phyloP scores from a whole-genome alignment of 2,888 invertebrate species.

The Epicampocera succincta region DNA sequence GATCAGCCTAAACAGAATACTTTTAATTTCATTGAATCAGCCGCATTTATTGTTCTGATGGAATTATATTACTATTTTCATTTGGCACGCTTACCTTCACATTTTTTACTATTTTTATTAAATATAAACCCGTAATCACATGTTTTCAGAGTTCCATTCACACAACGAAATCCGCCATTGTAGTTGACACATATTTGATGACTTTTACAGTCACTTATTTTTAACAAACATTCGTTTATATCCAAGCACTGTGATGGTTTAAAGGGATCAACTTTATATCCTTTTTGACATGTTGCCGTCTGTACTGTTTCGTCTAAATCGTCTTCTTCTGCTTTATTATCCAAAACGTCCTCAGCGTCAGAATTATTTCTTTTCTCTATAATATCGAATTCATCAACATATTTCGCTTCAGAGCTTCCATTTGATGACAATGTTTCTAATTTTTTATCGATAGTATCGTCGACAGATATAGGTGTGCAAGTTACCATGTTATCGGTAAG shows the following conservation, averaged over 20 bases:
- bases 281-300: conserved; percentile 79
- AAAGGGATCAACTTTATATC: conserved; percentile 81
- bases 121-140: conserved; percentile 83
- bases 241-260: conserved; percentile 83
- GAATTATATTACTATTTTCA: not conserved
- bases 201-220: conserved; percentile 84
- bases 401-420: conserved; percentile 5
- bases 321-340: conserved; percentile 38
- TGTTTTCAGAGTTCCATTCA: conserved; percentile 74
- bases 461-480: conserved; percentile 75
- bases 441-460: conserved; percentile 31
- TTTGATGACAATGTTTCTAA: conserved; percentile 17
- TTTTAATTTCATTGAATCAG: too few relatives aligned
- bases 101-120: conserved; percentile 83
- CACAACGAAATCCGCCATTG: conserved; percentile 86
- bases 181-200: conserved; percentile 87
- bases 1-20: too few relatives aligned
- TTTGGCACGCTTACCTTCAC: conserved; percentile 83
- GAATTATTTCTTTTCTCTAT: conserved; percentile 49
- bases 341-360: conserved; percentile 30
- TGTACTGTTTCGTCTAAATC: not conserved
- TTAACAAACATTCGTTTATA: conserved; percentile 87
- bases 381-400: not conserved
- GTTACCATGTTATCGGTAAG: conserved; percentile 83
- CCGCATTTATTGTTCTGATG: too few relatives aligned